Evolutionary conservation across 2,797 vertebrate genomes (phyloP), one percentile per base, ranked within the genome.

Genomic region (Natrix natrix): DNA sequence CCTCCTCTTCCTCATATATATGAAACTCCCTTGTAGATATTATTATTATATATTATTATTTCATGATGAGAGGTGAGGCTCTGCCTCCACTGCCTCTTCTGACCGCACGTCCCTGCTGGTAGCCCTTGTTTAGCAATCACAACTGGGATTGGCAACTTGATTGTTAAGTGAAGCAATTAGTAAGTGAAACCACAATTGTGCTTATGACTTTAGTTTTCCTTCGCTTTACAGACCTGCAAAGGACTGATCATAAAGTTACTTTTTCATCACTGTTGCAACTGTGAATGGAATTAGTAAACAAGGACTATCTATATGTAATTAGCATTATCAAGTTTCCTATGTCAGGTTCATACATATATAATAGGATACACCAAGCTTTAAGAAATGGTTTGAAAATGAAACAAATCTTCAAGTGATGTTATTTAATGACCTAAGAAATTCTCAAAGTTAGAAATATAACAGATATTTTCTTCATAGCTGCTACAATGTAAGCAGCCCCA

Each of bases 351-450:
- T 88, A 88, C 8, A 59, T 57, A 59, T 57, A 89, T 60, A 55
- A 32, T 61, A 78, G 13, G 12, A 74, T 43, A 32, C 52, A 54
- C 26, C 32, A 32, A 63, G 28, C 57, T 86, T 89, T 92, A 24
- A n/a, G n/a, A 57, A 86, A 37, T 13, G 69, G 55, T 66, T 92
- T 78, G 74, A 88, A 88, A 88, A 17, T 43, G 55, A 92, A 92
- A 55, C 26, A 56, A 74, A 74, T 59, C 55, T 59, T 43, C 55
- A 88, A 63, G 28, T 92, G 28, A 93, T 78, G 32, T 91, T 91
- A 93, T 91, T 93, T 91, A 91, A 93, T 28, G 63, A 60, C 5
- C 86, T 93, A 91, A 78, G 86, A 91, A 78, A 69, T 24, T 60
- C 32, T 54, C 2, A 24, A 74, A 88, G 17, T 74, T 74, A 91